Evolutionary conservation across 2,113 vertebrate genomes (phyloP), one percentile per base, ranked within the genome.

Genomic region (Tricholaema leucomelas): DNA sequence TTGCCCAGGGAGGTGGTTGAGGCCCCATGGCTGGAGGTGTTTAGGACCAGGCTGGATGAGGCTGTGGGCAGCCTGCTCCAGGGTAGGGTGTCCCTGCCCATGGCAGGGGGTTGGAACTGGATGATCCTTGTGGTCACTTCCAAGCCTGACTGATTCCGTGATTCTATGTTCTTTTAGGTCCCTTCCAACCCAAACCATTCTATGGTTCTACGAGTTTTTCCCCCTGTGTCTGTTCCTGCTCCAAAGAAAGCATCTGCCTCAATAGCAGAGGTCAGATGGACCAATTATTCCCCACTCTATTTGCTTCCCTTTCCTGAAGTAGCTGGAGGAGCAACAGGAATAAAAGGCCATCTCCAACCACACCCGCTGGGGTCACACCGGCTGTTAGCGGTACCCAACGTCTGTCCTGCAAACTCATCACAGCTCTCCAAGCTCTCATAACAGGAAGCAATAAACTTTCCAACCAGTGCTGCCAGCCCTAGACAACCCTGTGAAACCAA

Each of bases 401-500:
- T 16, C 66, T 5, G 91, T 54, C 91, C 80, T 10, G 52, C 24
- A 86, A 87, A 69, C 67, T 75, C 80, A 21, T 1, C 2, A 3
- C 6, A 4, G 7, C 9, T 93, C 74, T 71, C 72, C 58, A 3
- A 87, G 84, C 77, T 83, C 91, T 85, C 94, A 96, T 59, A 96
- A 96, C 96, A 96, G 96, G 96, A 97, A 94, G 2, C 81, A 92
- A 96, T 93, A 88, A 94, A 86, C 69, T 76, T 92, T 74, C 93
- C 90, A 90, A 38, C 46, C 4, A 1, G n/a, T 5, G 4, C 42
- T 91, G 73, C 82, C 85, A 72, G 66, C 33, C 25, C 33, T 50
- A 79, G 23, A 19, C 64, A 42, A 27, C 23, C 74, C 88, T 80
- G 19, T 67, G 90, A 94, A 88, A 70, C 59, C 58, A n/a, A 65